phyloP scores from a whole-genome alignment of 2,797 vertebrate genomes.

The Zenarchopterus dispar region DNA sequence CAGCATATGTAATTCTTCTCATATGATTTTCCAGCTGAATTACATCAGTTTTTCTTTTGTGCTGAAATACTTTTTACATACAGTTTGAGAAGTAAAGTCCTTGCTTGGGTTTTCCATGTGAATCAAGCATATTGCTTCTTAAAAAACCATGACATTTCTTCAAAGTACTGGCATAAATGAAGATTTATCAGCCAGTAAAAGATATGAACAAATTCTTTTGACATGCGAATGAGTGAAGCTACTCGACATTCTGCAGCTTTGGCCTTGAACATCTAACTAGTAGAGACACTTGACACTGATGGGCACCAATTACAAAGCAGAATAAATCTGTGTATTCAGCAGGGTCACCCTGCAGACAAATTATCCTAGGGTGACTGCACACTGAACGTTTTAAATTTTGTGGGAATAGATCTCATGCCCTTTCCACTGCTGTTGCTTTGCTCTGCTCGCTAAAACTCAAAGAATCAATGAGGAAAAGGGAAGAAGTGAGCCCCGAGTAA shows the following conservation, averaged over 20 bases:
- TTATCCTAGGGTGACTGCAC: slow-evolving; percentile 65
- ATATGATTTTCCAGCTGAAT: too few relatives aligned
- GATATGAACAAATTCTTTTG: slow-evolving; percentile 5
- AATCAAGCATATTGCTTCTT: not conserved
- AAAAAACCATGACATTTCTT: slow-evolving; percentile 4
- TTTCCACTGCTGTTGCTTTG: slow-evolving; percentile 52
- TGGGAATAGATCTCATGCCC: slow-evolving; percentile 69
- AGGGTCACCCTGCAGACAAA: slow-evolving; percentile 59
- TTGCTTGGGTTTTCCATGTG: not conserved
- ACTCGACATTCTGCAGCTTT: slow-evolving; percentile 29
- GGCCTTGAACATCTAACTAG: slow-evolving; percentile 41
- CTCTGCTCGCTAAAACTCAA: slow-evolving; percentile 65
- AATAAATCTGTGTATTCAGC: slow-evolving; percentile 56
- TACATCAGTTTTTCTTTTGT: too few relatives aligned
- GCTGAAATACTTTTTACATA: too few relatives aligned
- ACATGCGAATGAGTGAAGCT: slow-evolving; percentile 32
- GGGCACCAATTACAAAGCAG: slow-evolving; percentile 68
- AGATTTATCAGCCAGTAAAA: slow-evolving; percentile 20
- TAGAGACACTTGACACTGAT: slow-evolving; percentile 70
- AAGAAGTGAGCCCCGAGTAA: slow-evolving; percentile 22
- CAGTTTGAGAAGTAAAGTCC: too few relatives aligned
- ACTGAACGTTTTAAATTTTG: slow-evolving; percentile 63
- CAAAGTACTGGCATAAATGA: slow-evolving; percentile 4
- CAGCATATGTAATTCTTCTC: too few relatives aligned
- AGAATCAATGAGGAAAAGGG: slow-evolving; percentile 59